Evolutionary conservation across 2,797 vertebrate species (phyloP), one percentile per base, ranked within the genome.

Genomic region (Peromyscus melanophrys): DNA sequence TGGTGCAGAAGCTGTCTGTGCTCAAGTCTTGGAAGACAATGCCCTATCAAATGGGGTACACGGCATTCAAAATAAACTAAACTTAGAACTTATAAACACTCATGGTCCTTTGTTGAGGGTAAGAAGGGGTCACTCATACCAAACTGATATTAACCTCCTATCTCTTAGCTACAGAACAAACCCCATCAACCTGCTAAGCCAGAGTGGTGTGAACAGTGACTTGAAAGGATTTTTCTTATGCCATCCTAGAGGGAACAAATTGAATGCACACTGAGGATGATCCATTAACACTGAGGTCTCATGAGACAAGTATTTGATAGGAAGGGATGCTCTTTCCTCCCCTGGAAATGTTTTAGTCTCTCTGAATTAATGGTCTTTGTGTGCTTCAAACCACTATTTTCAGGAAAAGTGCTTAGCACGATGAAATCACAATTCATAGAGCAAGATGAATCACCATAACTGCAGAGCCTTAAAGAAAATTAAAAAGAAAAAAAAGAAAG

Each of bases 381-480:
- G 85, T 95, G 82, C 77, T 97, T 94, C 63, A 96, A 97, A 96
- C 13, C 73, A 82, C 73, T 71, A 23, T 67, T 49, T 92, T 93
- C 67, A 95, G 87, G 78, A 43, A 88, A 94, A 94, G 93, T 71
- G 94, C 89, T 97, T 59, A 94, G 89, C 71, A 69, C 37, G 91
- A 96, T 4, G 11, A 98, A 92, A 96, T 84, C 4, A 0, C 63
- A 97, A 92, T 95, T 97, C 86, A 97, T 94, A 95, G 29, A 97
- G 97, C 83, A 88, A 98, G 97, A 98, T 98, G 97, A 98, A 98
- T 99, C 98, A 92, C 95, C 98, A 99, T 98, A 23, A 98, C 98
- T 98, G 98, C 40, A 94, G 98, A 98, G 96, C 90, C 34, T 59
- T 96, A 77, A 80, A 98, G 96, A 97, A 97, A 95, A 89, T 86